Evolutionary conservation across 2,113 vertebrate species (phyloP).

Genomic region (Neodon shergylaensis): DNA sequence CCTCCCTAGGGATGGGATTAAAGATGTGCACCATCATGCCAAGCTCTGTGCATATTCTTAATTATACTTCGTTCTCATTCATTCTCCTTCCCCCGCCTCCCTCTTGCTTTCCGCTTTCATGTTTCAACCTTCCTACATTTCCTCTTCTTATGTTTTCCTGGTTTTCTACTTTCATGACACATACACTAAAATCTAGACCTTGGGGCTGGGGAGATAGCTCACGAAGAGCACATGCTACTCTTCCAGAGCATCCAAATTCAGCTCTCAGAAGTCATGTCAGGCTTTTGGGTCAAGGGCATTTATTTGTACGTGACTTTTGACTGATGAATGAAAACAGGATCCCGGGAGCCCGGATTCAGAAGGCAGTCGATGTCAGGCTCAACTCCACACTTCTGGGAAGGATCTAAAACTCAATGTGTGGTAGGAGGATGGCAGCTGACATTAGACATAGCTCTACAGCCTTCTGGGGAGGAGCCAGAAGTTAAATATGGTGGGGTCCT

Average conservation of each 20-base stretch:
- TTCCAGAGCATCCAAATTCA: too few relatives aligned
- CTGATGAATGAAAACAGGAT: not conserved
- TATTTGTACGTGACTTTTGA: not conserved
- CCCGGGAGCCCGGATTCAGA: not conserved
- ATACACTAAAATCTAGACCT: not conserved
- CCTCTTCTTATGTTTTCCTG: not conserved
- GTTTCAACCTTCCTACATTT: not conserved
- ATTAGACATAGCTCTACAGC: not conserved
- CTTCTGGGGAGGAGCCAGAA: not conserved
- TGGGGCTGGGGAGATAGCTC: not conserved
- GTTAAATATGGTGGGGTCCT: not conserved
- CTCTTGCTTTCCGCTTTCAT: not conserved
- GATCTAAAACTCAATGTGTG: not conserved
- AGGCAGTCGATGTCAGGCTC: not conserved
- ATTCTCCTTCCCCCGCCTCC: too few relatives aligned
- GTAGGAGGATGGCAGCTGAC: too few relatives aligned
- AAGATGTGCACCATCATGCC: not conserved
- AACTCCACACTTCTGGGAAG: not conserved
- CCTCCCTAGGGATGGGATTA: too few relatives aligned
- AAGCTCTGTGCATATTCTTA: not conserved
- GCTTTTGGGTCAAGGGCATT: not conserved
- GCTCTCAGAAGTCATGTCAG: not conserved
- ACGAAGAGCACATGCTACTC: not conserved
- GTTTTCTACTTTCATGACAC: not conserved
- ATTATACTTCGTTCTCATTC: not conserved